Evolutionary conservation across 2,113 vertebrate species (phyloP).

Genomic region (Hemiscyllium ocellatum): DNA sequence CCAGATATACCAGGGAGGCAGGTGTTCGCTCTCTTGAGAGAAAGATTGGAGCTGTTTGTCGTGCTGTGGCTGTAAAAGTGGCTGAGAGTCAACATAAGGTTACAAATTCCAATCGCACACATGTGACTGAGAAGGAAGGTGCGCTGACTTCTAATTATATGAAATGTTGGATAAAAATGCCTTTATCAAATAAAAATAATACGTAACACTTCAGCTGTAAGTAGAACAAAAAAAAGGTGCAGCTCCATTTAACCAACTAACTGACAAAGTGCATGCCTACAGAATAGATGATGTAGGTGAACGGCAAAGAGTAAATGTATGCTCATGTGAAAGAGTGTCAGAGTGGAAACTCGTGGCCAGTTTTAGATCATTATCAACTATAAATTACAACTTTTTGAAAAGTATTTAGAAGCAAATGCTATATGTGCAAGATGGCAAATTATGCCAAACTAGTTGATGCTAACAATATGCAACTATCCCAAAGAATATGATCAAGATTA

Average conservation of each 20-base stretch:
- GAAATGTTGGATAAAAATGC: background rate
- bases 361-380: background rate
- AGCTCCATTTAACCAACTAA: background rate
- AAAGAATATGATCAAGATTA: background rate
- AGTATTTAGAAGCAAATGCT: background rate
- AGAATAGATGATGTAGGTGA: background rate
- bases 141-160: conserved; percentile 39
- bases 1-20: conserved; percentile 85
- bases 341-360: background rate
- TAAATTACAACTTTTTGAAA: background rate
- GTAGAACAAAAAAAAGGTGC: background rate
- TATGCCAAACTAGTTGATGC: background rate
- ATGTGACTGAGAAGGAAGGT: conserved; percentile 58
- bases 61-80: conserved; percentile 89
- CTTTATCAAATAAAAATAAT: background rate
- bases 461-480: background rate
- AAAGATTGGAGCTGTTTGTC: conserved; percentile 84
- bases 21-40: conserved; percentile 92
- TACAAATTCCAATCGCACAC: conserved; percentile 46
- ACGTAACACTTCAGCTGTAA: background rate
- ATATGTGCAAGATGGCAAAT: background rate
- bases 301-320: background rate
- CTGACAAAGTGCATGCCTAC: background rate
- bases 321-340: background rate
- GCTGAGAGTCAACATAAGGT: conserved; percentile 76